These are phyloP conservation scores for Ptychodera flava DNA, from an alignment of 35 echinoderm and acorn worm species.

Conservation along the genomic window DNA sequence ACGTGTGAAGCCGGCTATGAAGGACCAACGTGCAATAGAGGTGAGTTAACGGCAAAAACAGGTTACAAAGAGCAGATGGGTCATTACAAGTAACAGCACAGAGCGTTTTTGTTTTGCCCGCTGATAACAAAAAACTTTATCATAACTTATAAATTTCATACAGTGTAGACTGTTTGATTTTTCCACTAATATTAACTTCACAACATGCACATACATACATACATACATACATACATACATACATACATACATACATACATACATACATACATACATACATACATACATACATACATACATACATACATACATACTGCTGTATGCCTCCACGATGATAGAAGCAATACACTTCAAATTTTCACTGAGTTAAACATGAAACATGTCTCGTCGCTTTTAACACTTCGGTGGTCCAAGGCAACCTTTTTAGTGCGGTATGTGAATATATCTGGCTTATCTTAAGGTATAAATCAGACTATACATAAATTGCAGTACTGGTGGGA, in stretches of 20 bases:
- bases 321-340: neutral
- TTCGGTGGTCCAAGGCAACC: no score
- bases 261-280: slow-evolving; percentile 2
- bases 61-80: neutral
- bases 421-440: no score
- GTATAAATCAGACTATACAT: neutral
- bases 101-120: neutral
- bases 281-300: slow-evolving; percentile 2
- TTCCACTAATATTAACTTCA: neutral
- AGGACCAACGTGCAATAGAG: neutral
- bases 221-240: neutral
- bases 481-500: neutral
- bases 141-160: neutral
- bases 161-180: neutral
- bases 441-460: neutral
- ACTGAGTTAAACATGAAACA: neutral
- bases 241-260: neutral
- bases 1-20: neutral
- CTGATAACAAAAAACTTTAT: neutral
- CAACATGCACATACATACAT: neutral
- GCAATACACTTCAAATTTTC: neutral
- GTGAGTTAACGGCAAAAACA: neutral
- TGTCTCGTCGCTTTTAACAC: no score
- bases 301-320: neutral
- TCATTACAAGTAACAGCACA: neutral